Base-by-base conservation (phyloP, 2,113 vertebrate genomes). In the Epinephelus lanceolatus region DNA sequence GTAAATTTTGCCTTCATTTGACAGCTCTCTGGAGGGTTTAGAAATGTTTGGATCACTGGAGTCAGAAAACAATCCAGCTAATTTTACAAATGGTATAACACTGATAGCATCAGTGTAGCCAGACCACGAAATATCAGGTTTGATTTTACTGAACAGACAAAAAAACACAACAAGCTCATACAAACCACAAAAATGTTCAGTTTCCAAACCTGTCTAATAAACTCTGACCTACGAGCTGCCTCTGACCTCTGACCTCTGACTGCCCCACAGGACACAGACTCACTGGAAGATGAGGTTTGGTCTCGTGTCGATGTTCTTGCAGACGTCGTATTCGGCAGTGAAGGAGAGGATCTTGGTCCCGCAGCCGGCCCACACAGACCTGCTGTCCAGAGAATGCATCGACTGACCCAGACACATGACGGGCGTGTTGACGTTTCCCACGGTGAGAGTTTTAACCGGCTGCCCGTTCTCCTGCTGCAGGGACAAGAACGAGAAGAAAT, bases 301-400 rank as follows among this genome's bases (percentile, higher is more conserved):
- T 83, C 95, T 97, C 8, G 97, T 99, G 93, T 99, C 97, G 84
- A 99, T 96, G 68, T 90, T 94, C 76, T 94, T 98, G 81, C 96
- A 94, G 90, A 98, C 90, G 49, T 94, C 95, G 73, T 98, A 97
- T 73, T 97, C 96, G 67, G 83, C 94, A 0, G 95, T 95, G 78
- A 99, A 93, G 3, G 95, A 96, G 85, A 99, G 90, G 81, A 98
- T 90, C 82, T 93, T 97, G 81, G 97, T 96, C 42, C 98, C 98
- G 87, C 98, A 99, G 86, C 96, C 95, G 59, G 97, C 97, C 98
- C 98, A 99, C 79, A 96, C 89, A 0, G 80, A 71, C 69, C 93
- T 94, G 90, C 92, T 95, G 89, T 99, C 98, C 75, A 92, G 77
- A 15, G 95, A 89, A 70, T 93, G 94, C 8, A 78, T 72, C 0